Evolutionary conservation across 2,113 vertebrate genomes (phyloP).

Genomic region (Periophthalmus modestus): DNA sequence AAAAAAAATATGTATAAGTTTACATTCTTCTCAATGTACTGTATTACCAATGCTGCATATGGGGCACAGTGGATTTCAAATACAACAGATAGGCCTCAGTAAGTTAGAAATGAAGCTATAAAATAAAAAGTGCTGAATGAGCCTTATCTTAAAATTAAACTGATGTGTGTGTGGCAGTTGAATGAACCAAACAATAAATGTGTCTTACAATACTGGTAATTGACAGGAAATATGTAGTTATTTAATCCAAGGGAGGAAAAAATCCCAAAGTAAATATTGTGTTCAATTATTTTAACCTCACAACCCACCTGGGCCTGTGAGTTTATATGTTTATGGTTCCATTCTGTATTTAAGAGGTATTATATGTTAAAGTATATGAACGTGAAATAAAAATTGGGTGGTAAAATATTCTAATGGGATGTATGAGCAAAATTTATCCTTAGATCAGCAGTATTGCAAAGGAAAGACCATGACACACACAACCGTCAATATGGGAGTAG

Average conservation of each 20-base stretch:
- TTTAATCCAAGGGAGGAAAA: too few species aligned
- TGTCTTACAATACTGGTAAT: background rate
- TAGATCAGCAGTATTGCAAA: slow-evolving; percentile 16
- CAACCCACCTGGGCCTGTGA: too few species aligned
- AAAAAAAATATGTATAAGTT: background rate
- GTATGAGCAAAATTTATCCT: background rate
- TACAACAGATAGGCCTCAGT: background rate
- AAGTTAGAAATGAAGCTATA: background rate
- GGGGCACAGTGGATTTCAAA: background rate
- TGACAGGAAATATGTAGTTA: too few species aligned
- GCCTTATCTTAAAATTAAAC: background rate
- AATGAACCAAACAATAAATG: too few species aligned
- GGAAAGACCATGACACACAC: slow-evolving; percentile 22
- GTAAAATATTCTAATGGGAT: background rate
- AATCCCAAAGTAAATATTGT: too few species aligned
- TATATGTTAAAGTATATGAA: too few species aligned
- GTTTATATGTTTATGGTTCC: too few species aligned
- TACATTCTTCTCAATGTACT: background rate
- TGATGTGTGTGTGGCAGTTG: too few species aligned
- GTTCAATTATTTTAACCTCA: too few species aligned
- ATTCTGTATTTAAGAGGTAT: background rate
- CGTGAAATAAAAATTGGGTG: background rate
- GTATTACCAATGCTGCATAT: background rate
- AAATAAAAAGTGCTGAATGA: background rate
- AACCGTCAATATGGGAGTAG: background rate